Percentiles rank a stretch among this genome's conserved stretches.
Conservation (phyloP, 1,140 invertebrate genomes). For the Drosophila nebulosa region DNA sequence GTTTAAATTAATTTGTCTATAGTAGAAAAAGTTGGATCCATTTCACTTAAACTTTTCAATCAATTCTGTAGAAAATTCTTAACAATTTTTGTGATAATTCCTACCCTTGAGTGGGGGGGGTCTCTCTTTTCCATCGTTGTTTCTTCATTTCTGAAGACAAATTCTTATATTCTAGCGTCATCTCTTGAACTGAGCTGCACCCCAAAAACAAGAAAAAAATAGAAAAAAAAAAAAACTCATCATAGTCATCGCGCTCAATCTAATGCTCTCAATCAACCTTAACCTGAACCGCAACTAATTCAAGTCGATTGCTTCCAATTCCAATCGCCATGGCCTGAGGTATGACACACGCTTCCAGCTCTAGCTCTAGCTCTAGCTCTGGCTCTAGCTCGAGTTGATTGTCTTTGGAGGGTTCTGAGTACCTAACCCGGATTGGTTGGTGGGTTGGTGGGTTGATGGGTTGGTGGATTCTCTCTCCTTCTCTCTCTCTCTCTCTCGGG, state of each 20-base stretch:
- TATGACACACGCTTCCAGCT: slow-evolving; percentile 28
- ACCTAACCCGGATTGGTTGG: background rate
- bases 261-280: slow-evolving; percentile 49
- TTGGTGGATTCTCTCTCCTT: no score
- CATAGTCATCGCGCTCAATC: slow-evolving; percentile 48
- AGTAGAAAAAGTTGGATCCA: no score
- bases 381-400: background rate
- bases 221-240: slow-evolving; percentile 12
- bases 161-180: background rate
- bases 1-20: no score
- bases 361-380: background rate
- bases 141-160: background rate
- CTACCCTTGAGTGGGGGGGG: no score
- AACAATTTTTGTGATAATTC: no score
- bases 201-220: background rate
- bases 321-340: background rate
- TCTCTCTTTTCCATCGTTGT: no score
- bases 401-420: background rate
- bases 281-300: slow-evolving; percentile 32
- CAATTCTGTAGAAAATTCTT: no score
- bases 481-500: no score
- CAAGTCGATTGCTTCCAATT: slow-evolving; percentile 54
- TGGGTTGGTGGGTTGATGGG: no score
- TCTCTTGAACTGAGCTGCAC: slow-evolving; percentile 20
- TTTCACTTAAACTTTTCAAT: no score